These are phyloP conservation scores for Lithophane leautieri DNA, from an alignment of 2,888 invertebrate genomes.

Conservation along the genomic window DNA sequence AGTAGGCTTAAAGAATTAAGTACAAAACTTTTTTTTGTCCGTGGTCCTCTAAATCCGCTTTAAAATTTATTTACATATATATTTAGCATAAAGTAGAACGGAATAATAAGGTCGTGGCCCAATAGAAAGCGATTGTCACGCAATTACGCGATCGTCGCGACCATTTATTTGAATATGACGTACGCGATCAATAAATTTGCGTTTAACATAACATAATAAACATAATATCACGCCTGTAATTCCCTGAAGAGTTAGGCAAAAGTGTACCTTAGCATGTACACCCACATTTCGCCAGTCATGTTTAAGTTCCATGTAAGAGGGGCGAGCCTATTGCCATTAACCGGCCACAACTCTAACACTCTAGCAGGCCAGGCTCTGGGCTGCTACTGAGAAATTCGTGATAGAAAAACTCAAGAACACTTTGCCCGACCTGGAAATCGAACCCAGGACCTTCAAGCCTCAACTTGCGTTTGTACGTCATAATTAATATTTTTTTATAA, in stretches of 20 bases:
- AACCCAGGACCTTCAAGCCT: not conserved
- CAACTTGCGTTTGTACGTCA: not conserved
- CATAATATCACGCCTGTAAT: not conserved
- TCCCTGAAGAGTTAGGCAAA: too few species aligned
- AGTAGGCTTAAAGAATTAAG: constrained; percentile 66
- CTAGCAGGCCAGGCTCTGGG: not conserved
- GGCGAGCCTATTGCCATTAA: not conserved
- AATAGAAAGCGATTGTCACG: not conserved
- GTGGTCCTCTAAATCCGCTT: constrained; percentile 81
- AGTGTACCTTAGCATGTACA: not conserved
- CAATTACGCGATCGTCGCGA: not conserved
- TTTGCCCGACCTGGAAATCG: not conserved
- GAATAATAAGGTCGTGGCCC: constrained; percentile 38
- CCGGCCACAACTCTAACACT: not conserved
- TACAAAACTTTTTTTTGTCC: constrained; percentile 76
- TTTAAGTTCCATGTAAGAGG: not conserved
- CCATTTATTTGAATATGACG: not conserved
- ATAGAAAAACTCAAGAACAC: not conserved
- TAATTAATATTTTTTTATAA: not conserved
- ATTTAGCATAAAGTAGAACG: constrained; percentile 65
- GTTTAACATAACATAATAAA: not conserved
- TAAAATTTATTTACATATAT: constrained; percentile 74
- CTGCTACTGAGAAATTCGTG: not conserved
- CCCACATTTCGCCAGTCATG: not conserved
- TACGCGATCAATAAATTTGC: not conserved